Evolutionary conservation across 2,113 vertebrate species (phyloP).

Genomic region (Polypterus bichir): DNA sequence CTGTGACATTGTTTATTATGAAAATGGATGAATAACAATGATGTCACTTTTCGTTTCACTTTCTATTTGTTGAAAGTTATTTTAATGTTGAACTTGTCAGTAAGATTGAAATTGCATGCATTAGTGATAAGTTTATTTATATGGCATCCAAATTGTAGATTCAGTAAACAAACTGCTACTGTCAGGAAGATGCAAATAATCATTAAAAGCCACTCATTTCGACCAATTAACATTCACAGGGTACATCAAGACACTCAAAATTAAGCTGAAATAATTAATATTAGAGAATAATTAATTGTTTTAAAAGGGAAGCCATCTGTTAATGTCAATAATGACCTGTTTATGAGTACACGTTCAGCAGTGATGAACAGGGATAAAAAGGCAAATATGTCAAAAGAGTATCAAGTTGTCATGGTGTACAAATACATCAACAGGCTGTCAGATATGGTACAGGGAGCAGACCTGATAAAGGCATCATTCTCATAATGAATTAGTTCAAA

Average conservation of each 20-base stretch:
- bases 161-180: constrained; percentile 21
- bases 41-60: constrained; percentile 16
- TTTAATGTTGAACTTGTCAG: constrained; percentile 21
- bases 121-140: constrained; percentile 38
- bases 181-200: constrained; percentile 22
- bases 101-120: constrained; percentile 24
- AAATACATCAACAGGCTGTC: too few relatives aligned
- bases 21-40: too few relatives aligned
- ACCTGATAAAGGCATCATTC: too few relatives aligned
- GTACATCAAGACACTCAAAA: constrained; percentile 26
- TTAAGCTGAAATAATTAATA: constrained; percentile 36
- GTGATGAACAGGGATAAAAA: not conserved
- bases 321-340: constrained; percentile 28
- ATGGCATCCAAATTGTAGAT: constrained; percentile 22
- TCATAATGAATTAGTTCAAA: too few relatives aligned
- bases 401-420: not conserved
- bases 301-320: constrained; percentile 38
- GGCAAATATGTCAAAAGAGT: not conserved
- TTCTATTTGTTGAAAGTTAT: constrained; percentile 18
- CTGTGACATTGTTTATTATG: too few relatives aligned
- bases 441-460: too few relatives aligned
- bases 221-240: constrained; percentile 23
- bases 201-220: constrained; percentile 23
- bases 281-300: constrained; percentile 27
- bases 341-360: not conserved